Evolutionary conservation across 2,113 vertebrate species (phyloP).

Genomic region (Saccopteryx bilineata): DNA sequence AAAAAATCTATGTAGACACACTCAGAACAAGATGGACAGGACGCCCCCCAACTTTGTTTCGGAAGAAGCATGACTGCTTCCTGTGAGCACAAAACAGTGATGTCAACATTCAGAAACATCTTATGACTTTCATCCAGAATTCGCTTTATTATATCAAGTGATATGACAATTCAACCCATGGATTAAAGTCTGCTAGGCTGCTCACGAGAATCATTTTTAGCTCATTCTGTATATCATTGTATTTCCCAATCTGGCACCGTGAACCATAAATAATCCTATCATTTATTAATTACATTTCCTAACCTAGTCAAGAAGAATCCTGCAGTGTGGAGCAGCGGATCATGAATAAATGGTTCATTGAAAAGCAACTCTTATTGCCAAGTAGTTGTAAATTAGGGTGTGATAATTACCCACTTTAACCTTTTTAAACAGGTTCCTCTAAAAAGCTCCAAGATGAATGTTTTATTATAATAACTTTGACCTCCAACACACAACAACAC

Average conservation of each 20-base stretch:
- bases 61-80: slow-evolving; percentile 78
- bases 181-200: slow-evolving; percentile 85
- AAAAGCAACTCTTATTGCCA: slow-evolving; percentile 90
- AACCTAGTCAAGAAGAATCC: slow-evolving; percentile 89
- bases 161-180: slow-evolving; percentile 80
- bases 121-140: slow-evolving; percentile 80
- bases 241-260: slow-evolving; percentile 86
- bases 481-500: slow-evolving; percentile 85
- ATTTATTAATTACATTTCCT: slow-evolving; percentile 91
- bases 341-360: slow-evolving; percentile 89
- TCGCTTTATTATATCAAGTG: slow-evolving; percentile 80
- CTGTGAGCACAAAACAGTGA: slow-evolving; percentile 56
- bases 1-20: slow-evolving; percentile 62
- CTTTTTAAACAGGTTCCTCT: slow-evolving; percentile 89
- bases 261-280: slow-evolving; percentile 92
- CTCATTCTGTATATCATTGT: slow-evolving; percentile 86
- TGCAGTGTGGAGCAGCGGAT: slow-evolving; percentile 86
- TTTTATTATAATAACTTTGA: slow-evolving; percentile 88
- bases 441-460: slow-evolving; percentile 88
- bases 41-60: slow-evolving; percentile 47
- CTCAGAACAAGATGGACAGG: slow-evolving; percentile 60
- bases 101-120: slow-evolving; percentile 66
- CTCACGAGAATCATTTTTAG: slow-evolving; percentile 82
- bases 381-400: slow-evolving; percentile 88
- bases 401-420: slow-evolving; percentile 91